Percentiles rank a stretch among this genome's conserved stretches.
Evolutionary conservation across 2,888 invertebrate genomes (phyloP).

Genomic region (Macrosoma leucophasiata): DNA sequence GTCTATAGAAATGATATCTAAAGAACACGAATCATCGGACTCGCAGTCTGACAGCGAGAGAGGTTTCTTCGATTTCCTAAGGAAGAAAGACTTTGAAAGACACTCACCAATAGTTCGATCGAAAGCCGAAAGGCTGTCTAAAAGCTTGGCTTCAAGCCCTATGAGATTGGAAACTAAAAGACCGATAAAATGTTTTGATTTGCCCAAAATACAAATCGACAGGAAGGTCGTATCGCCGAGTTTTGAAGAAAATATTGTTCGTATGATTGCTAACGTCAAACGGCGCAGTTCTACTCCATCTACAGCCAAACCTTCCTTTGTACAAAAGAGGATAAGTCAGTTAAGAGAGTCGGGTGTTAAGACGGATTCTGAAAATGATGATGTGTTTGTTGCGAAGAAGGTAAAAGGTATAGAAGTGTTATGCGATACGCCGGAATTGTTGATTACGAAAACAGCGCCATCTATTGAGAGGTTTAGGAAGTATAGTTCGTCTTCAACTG

Average conservation of each 20-base stretch:
- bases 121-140: constrained; percentile 28
- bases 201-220: constrained; percentile 37
- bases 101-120: constrained; percentile 5
- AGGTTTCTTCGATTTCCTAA: constrained; percentile 40
- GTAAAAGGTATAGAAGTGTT: constrained; percentile 35
- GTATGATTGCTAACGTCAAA: constrained; percentile 43
- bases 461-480: constrained; percentile 49
- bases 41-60: constrained; percentile 36
- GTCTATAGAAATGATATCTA: no score
- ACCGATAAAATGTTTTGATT: constrained; percentile 47
- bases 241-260: constrained; percentile 47
- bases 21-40: constrained; percentile 36
- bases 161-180: constrained; percentile 38
- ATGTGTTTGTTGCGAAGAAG: constrained; percentile 7
- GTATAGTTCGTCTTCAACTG: constrained; percentile 41
- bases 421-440: constrained; percentile 54
- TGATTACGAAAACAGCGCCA: constrained; percentile 61
- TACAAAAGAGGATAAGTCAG: constrained; percentile 40
- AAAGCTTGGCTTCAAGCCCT: constrained; percentile 50
- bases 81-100: constrained; percentile 39
- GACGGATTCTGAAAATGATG: constrained; percentile 52
- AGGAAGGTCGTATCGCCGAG: constrained; percentile 25
- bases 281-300: constrained; percentile 54
- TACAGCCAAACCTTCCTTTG: constrained; percentile 27
- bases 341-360: constrained; percentile 46